Evolutionary conservation across 2,888 invertebrate genomes (phyloP), one percentile per base, ranked within the genome.

Genomic region (Pterostichus niger): DNA sequence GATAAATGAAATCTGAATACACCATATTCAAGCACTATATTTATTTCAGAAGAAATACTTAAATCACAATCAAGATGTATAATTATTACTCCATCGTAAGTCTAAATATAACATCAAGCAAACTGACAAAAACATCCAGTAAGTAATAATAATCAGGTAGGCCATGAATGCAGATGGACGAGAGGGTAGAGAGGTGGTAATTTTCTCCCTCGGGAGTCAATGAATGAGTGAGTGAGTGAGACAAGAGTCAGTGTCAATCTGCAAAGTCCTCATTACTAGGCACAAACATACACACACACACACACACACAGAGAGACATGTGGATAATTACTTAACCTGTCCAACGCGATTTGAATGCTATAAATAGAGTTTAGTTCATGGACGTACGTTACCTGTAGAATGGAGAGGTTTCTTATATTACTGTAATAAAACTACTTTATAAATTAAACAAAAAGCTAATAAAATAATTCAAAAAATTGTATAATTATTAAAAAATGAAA

Each of bases 251-350:
- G 5, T 49, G 49, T 49, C 13, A 13, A 49, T 49, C 13, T 5
- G 49, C 49, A 49, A 49, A 13, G 49, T 49, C 49, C 49, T 49
- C 49, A 49, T 49, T 49, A 49, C 11, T 49, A 49, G 49, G 49
- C 49, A 49, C 49, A 11, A 49, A 49, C 49, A 49, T 11, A 13
- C 11, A 49, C 13, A 49, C 13, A n/a, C n/a, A n/a, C 49, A 49
- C 49, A 11, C 2, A 49, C 49, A 49, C 10, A 13, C 11, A 49
- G 2, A 49, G 2, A 49, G 49, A n/a, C 13, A 40, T 49, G 49
- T 49, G n/a, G 49, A 49, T 49, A 49, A 49, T 49, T 49, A 49
- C 49, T 49, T 49, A 49, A 49, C 49, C 49, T 49, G 49, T 49
- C 13, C 49, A 49, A 49, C 49, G 49, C 49, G 49, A n/a, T 13